Conservation (phyloP, 2,888 invertebrate genomes). For the Biston betularia region DNA sequence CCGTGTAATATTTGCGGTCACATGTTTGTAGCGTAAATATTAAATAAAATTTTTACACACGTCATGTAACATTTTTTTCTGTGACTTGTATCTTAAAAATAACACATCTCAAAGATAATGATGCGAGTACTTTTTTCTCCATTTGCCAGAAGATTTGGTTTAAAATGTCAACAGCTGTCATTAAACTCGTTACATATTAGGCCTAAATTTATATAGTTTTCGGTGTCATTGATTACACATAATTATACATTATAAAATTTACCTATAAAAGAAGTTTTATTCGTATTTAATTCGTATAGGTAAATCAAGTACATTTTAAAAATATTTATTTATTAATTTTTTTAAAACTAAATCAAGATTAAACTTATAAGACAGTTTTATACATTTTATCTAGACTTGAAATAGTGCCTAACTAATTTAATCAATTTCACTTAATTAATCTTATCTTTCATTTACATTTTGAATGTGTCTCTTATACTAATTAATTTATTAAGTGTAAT, state of each 20-base stretch:
- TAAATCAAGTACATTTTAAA: slow-evolving; percentile 35
- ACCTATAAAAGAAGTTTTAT: slow-evolving; percentile 8
- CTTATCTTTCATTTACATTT: slow-evolving; percentile 27
- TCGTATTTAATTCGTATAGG: slow-evolving; percentile 19
- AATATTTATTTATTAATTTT: slow-evolving; percentile 18
- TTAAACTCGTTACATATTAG: background rate
- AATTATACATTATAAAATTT: background rate
- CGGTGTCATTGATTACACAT: background rate
- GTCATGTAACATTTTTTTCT: too few relatives aligned
- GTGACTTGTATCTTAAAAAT: too few relatives aligned
- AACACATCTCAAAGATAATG: too few relatives aligned
- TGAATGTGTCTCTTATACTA: slow-evolving; percentile 22
- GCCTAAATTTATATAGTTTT: slow-evolving; percentile 9
- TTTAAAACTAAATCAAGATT: slow-evolving; percentile 6
- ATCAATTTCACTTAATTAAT: slow-evolving; percentile 5
- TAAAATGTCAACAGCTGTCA: background rate
- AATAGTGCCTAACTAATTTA: slow-evolving; percentile 29
- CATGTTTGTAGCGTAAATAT: too few relatives aligned
- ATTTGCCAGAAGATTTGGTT: background rate
- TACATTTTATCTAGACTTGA: slow-evolving; percentile 24
- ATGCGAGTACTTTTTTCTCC: background rate
- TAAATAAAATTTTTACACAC: too few relatives aligned
- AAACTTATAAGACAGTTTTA: slow-evolving; percentile 15
- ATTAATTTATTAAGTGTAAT: slow-evolving; percentile 20
- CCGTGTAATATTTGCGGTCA: too few relatives aligned